These are phyloP conservation scores for Parotocinclus haroldoi DNA, from an alignment of 2,797 vertebrate species.

Conservation along the genomic window DNA sequence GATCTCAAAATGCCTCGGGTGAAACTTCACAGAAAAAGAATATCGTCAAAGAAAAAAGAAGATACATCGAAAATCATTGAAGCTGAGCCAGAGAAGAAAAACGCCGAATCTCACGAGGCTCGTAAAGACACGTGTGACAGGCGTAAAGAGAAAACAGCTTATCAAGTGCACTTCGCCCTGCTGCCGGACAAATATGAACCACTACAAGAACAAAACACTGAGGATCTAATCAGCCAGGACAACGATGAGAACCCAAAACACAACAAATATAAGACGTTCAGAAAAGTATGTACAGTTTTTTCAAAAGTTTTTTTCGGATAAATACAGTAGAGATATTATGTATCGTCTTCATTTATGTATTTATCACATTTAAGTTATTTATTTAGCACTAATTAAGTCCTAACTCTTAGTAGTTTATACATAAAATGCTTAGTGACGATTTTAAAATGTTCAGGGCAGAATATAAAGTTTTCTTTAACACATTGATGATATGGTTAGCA, in stretches of 20 bases:
- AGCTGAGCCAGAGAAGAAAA: not conserved
- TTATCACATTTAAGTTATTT: too few relatives aligned
- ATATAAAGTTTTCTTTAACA: too few relatives aligned
- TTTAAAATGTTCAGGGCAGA: too few relatives aligned
- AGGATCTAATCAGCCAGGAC: not conserved
- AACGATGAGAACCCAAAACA: not conserved
- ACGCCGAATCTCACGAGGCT: not conserved
- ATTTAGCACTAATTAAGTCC: too few relatives aligned
- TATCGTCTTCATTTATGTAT: too few relatives aligned
- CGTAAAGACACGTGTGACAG: not conserved
- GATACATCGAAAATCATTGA: not conserved
- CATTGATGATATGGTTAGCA: too few relatives aligned
- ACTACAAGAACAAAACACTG: not conserved
- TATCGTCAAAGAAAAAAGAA: not conserved
- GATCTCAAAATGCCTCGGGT: not conserved
- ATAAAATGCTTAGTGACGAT: too few relatives aligned
- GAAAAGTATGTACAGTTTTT: slow-evolving; percentile 39
- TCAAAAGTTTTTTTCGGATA: not conserved
- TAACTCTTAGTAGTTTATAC: too few relatives aligned
- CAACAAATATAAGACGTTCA: slow-evolving; percentile 36
- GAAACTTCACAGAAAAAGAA: not conserved
- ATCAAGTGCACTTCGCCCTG: slow-evolving; percentile 2
- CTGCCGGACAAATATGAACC: not conserved
- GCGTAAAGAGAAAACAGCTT: not conserved
- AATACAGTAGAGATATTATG: too few relatives aligned